Evolutionary conservation across 2,888 invertebrate genomes (phyloP).

Genomic region (Griposia aprilina): DNA sequence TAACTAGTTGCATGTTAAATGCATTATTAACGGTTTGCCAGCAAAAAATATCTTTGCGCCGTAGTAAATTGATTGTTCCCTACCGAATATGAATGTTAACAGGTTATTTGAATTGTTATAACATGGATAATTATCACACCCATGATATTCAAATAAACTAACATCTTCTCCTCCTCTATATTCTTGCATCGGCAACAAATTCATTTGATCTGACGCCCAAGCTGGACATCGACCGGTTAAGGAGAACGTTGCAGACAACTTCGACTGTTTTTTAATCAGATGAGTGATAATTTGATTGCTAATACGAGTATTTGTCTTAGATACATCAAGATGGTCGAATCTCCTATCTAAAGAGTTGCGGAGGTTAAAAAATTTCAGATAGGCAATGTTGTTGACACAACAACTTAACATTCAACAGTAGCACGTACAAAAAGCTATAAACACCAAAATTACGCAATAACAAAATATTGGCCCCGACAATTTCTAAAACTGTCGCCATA

Average conservation of each 20-base stretch:
- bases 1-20: not conserved
- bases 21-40: not conserved
- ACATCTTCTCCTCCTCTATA: not conserved
- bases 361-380: not conserved
- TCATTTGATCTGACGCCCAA: not conserved
- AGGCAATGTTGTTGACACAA: not conserved
- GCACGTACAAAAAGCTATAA: not conserved
- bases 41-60: no score
- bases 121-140: no score
- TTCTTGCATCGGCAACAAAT: not conserved
- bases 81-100: not conserved
- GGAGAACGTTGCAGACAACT: not conserved
- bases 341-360: not conserved
- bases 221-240: not conserved
- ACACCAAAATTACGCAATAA: constrained; percentile 8
- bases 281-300: not conserved
- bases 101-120: not conserved
- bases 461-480: not conserved
- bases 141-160: not conserved
- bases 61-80: not conserved
- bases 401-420: constrained; percentile 5
- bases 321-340: not conserved
- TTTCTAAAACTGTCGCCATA: constrained; percentile 37
- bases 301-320: no score
- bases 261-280: not conserved